Conservation (phyloP, 2,888 invertebrate species). For the Pterostichus madidus region DNA sequence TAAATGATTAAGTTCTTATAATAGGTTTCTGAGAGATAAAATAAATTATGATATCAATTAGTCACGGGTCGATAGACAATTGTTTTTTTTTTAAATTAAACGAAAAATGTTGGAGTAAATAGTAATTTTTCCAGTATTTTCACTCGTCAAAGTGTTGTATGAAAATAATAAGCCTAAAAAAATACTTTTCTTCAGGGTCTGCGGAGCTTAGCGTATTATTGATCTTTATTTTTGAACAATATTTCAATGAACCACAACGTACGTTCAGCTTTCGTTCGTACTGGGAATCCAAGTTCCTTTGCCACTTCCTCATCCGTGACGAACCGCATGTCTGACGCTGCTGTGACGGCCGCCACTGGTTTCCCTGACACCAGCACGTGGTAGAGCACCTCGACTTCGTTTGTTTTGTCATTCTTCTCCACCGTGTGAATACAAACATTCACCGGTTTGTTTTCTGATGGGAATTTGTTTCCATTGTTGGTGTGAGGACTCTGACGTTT, state of each 20-base stretch:
- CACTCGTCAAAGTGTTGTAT: too few species aligned
- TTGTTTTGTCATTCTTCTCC: conserved; percentile 78
- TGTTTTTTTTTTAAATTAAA: too few species aligned
- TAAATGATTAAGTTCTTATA: too few species aligned
- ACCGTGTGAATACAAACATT: conserved; percentile 85
- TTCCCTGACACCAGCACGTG: conserved; percentile 89
- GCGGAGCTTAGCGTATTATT: too few species aligned
- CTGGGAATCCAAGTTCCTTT: conserved; percentile 85
- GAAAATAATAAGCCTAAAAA: too few species aligned
- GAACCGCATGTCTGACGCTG: conserved; percentile 90
- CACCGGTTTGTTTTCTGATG: conserved; percentile 77
- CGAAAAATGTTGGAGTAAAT: too few species aligned
- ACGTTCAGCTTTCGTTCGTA: conserved; percentile 93
- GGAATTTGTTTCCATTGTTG: conserved; percentile 55
- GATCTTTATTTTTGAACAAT: too few species aligned
- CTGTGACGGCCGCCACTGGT: conserved; percentile 89
- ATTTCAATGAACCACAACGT: conserved; percentile 73
- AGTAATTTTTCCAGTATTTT: too few species aligned
- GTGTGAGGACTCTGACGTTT: conserved; percentile 70
- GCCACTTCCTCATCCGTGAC: conserved; percentile 88
- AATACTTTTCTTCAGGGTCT: too few species aligned
- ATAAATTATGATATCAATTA: too few species aligned
- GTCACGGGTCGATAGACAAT: too few species aligned
- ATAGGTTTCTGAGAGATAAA: too few species aligned
- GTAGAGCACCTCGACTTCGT: conserved; percentile 84